These are phyloP conservation scores for Leptopilina clavipes DNA, from an alignment of 1,140 invertebrate species.

Conservation along the genomic window DNA sequence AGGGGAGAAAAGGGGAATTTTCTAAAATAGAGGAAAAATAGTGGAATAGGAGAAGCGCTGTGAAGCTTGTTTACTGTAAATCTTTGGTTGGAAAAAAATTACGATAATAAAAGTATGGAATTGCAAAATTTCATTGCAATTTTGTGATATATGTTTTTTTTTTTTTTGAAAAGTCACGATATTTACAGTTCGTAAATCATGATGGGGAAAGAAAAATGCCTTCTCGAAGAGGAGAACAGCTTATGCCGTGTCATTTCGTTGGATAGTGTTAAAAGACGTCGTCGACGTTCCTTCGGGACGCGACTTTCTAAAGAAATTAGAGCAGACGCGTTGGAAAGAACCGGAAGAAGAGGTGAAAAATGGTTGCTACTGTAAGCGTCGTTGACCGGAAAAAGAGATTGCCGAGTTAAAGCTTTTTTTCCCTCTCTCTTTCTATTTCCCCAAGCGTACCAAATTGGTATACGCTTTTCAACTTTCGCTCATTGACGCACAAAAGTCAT, in stretches of 20 bases:
- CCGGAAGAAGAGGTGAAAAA: slow-evolving; percentile 31
- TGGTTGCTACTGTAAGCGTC: slow-evolving; percentile 19
- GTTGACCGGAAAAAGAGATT: slow-evolving; percentile 32
- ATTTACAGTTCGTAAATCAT: neutral
- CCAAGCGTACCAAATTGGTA: slow-evolving; percentile 22
- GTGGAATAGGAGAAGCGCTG: too few species aligned
- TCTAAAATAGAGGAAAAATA: too few species aligned
- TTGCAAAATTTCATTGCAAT: too few species aligned
- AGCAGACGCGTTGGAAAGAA: slow-evolving; percentile 17
- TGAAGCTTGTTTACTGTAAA: too few species aligned
- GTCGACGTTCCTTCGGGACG: slow-evolving; percentile 20
- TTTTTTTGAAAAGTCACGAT: too few species aligned
- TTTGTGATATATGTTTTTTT: too few species aligned
- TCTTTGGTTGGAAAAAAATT: too few species aligned
- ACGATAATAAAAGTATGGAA: too few species aligned
- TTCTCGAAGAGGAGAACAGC: neutral
- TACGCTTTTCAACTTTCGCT: neutral
- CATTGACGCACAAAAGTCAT: slow-evolving; percentile 16
- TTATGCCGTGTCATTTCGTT: neutral
- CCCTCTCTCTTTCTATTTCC: neutral
- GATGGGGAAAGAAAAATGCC: neutral
- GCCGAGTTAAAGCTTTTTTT: slow-evolving; percentile 15
- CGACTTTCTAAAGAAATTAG: slow-evolving; percentile 30
- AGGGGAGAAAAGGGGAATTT: too few species aligned
- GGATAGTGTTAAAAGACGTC: slow-evolving; percentile 18